Evolutionary conservation across 2,113 vertebrate species (phyloP).

Genomic region (Protobothrops flavoviridis): DNA sequence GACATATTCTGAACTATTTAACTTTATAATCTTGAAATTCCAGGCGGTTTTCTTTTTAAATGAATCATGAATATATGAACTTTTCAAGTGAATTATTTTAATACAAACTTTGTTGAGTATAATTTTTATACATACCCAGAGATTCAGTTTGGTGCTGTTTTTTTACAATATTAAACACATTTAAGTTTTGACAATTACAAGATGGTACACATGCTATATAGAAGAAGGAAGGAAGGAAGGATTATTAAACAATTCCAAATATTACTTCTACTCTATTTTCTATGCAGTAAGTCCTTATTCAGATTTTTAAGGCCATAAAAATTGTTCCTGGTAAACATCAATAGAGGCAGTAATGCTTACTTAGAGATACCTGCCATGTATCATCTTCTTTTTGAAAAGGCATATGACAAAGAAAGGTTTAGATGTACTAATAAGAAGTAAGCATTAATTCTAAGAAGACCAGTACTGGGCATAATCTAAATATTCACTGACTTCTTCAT

Average conservation of each 20-base stretch:
- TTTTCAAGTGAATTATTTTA: not conserved
- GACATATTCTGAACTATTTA: not conserved
- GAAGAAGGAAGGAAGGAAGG: not conserved
- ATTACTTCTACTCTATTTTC: not conserved
- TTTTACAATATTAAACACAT: not conserved
- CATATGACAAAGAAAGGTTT: not conserved
- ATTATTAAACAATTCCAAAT: not conserved
- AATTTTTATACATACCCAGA: not conserved
- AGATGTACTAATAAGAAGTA: not conserved
- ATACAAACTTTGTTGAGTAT: not conserved
- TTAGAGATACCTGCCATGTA: not conserved
- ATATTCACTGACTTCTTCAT: not conserved
- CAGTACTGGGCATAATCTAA: not conserved
- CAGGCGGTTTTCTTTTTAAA: not conserved
- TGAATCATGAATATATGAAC: not conserved
- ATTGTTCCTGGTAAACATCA: not conserved
- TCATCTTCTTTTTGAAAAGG: not conserved
- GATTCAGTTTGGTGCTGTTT: not conserved
- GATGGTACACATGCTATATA: not conserved
- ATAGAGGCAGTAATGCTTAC: not conserved
- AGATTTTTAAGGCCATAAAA: not conserved
- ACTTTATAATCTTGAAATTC: not conserved
- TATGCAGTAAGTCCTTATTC: not conserved
- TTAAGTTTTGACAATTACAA: not conserved
- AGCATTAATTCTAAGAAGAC: not conserved